Base-by-base conservation (phyloP, 2,797 vertebrate genomes). In the Lutjanus campechanus region DNA sequence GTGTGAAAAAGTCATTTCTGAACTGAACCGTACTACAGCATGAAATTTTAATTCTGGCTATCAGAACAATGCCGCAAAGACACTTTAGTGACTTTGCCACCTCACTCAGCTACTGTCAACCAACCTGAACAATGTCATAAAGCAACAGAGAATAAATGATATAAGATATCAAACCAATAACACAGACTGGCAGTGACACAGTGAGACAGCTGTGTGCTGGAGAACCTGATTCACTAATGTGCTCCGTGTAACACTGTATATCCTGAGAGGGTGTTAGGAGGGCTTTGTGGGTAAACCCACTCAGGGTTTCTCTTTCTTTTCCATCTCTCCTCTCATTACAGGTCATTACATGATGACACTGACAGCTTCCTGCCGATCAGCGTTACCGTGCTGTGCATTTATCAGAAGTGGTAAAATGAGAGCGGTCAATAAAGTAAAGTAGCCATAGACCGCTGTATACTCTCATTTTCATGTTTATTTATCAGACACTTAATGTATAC, bases 281-380 rank as follows among this genome's bases (percentile, higher is more conserved):
- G 65, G 76, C 84, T 88, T 66, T 71, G 77, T 51, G 59, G 71
- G 61, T 82, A 79, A 88, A 82, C 49, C 76, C 83, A 73, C 68
- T 3, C 0, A 1, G 80, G 85, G 73, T 90, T 79, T 81, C 56
- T 65, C 70, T 87, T 88, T 81, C 79, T 25, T 65, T 61, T 50
- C 64, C 76, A 54, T 44, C 71, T 29, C 86, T 89, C 44, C 88
- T 93, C 85, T 82, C 65, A 81, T 94, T 93, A 91, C 86, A 87
- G 67, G 69, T 73, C 82, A 82, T 84, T 62, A 79, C 75, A 73
- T 20, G 58, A 79, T 81, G 82, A 88, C 82, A 76, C 70, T 43
- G 77, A 77, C 67, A 56, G 47, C 86, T 69, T 78, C 84, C 83
- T 79, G 82, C 20, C 44, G 11, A 79, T 88, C 62, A 71, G 65